These are phyloP conservation scores for Cavia porcellus DNA, from an alignment of 2,113 vertebrate species.

Conservation along the genomic window DNA sequence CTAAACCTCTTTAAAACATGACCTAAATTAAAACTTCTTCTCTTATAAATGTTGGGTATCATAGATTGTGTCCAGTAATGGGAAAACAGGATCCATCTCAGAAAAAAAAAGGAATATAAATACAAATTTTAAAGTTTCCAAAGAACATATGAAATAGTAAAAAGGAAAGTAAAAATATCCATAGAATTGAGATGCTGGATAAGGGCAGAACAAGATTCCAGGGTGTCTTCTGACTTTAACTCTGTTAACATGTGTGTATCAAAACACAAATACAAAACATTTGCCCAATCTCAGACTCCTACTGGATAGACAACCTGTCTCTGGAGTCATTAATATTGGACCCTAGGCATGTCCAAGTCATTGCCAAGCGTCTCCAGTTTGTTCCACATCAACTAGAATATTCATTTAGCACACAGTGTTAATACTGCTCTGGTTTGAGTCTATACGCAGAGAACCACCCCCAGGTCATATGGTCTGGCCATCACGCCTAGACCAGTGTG, in stretches of 20 bases:
- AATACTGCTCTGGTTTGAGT: background rate
- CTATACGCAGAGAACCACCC: background rate
- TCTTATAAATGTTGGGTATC: background rate
- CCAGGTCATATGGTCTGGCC: background rate
- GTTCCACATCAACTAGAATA: background rate
- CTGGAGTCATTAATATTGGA: background rate
- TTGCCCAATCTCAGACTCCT: background rate
- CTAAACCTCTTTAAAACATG: background rate
- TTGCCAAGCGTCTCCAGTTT: background rate
- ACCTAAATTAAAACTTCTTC: background rate
- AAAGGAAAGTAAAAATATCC: background rate
- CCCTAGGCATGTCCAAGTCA: background rate
- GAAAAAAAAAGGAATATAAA: constrained; percentile 40
- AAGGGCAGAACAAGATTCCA: background rate
- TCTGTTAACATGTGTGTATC: background rate
- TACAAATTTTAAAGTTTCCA: background rate
- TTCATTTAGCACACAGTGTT: background rate
- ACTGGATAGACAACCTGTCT: background rate
- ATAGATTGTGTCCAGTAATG: background rate
- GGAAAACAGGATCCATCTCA: background rate
- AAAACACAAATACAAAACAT: background rate
- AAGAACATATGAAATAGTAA: background rate
- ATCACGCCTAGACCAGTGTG: background rate
- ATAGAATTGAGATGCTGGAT: background rate
- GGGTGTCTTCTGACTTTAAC: background rate